Conservation (phyloP, 2,797 vertebrate genomes). For the Myripristis murdjan region DNA sequence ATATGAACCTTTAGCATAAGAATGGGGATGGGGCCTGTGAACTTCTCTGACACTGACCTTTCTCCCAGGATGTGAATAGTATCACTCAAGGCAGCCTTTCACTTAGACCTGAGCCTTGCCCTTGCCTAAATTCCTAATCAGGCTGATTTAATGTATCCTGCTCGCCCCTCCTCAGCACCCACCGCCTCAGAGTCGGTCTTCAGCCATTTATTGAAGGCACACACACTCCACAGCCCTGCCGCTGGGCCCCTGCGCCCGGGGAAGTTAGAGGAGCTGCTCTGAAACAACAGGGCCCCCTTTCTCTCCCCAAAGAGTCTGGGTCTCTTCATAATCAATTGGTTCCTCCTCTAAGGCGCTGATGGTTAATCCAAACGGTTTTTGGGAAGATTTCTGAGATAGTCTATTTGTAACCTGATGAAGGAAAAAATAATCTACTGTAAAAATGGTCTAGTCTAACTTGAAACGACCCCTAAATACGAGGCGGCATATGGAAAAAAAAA, state of each 20-base stretch:
- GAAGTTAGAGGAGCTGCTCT: constrained; percentile 88
- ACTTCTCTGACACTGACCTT: constrained; percentile 92
- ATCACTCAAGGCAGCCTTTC: constrained; percentile 88
- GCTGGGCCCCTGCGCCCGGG: constrained; percentile 87
- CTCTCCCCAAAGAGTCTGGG: constrained; percentile 86
- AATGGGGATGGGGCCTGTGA: constrained; percentile 93
- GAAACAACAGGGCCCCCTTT: constrained; percentile 90
- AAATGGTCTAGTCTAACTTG: not conserved
- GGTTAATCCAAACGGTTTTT: constrained; percentile 43
- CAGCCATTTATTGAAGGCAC: constrained; percentile 90
- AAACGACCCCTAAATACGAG: not conserved
- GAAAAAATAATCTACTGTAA: not conserved
- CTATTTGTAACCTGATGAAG: not conserved
- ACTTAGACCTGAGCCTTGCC: constrained; percentile 88
- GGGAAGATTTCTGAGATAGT: constrained; percentile 16
- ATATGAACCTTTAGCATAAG: constrained; percentile 93
- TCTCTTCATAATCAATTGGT: constrained; percentile 91
- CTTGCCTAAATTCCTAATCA: constrained; percentile 94
- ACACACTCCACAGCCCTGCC: constrained; percentile 87
- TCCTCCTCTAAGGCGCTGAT: constrained; percentile 87
- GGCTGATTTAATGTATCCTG: constrained; percentile 98
- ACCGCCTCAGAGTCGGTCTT: constrained; percentile 88
- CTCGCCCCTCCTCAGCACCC: constrained; percentile 69
- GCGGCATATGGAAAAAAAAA: not conserved
- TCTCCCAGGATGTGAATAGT: constrained; percentile 91